Percentiles rank a stretch among this genome's conserved stretches.
Conservation (phyloP, 2,888 invertebrate species). For the Phaonia tiefii region DNA sequence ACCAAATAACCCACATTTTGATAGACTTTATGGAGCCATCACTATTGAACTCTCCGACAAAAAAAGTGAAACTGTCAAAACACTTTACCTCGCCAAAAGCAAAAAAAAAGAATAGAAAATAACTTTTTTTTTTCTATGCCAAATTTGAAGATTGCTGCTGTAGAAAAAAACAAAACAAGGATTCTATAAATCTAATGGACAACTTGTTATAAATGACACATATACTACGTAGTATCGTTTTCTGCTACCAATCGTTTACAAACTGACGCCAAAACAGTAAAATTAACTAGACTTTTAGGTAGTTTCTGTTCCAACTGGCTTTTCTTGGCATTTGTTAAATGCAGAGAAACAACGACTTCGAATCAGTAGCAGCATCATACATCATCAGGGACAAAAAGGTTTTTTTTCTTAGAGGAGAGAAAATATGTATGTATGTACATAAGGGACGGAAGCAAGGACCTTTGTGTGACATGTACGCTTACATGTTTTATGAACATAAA, state of each 20-base stretch:
- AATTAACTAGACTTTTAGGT: too few relatives aligned
- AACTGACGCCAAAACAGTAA: too few relatives aligned
- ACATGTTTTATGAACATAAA: conserved; percentile 6
- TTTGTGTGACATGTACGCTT: not conserved
- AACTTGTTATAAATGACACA: not conserved
- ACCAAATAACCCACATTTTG: conserved; percentile 57
- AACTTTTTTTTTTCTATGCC: conserved; percentile 30
- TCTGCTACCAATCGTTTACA: too few relatives aligned
- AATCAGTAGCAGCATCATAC: not conserved
- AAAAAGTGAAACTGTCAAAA: conserved; percentile 43
- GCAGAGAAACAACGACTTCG: not conserved
- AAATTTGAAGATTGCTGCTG: conserved; percentile 40
- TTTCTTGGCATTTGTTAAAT: too few relatives aligned
- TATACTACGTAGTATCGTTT: too few relatives aligned
- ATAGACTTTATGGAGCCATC: conserved; percentile 51
- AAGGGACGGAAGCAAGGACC: not conserved
- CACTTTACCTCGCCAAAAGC: conserved; percentile 38
- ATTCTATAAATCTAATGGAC: conserved; percentile 4
- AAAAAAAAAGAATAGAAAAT: not conserved
- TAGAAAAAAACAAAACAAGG: not conserved
- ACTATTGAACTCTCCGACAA: not conserved
- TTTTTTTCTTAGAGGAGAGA: too few relatives aligned
- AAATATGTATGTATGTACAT: too few relatives aligned
- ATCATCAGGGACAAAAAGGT: not conserved
- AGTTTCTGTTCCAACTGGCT: too few relatives aligned